Evolutionary conservation across 2,888 invertebrate genomes (phyloP).

Genomic region (Alloplasta piceator): DNA sequence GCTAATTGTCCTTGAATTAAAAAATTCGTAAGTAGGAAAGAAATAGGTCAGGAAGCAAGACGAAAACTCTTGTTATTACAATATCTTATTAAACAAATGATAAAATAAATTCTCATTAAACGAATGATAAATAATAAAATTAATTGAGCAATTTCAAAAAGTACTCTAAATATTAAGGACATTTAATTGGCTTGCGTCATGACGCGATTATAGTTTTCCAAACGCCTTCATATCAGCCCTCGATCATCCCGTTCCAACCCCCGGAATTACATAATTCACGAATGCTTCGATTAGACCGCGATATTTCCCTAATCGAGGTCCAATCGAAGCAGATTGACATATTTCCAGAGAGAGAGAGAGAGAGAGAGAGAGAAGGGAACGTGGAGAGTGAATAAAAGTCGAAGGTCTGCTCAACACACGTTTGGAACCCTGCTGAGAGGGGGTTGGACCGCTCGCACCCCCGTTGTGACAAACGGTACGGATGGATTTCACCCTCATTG

Average conservation of each 20-base stretch:
- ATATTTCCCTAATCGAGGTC: constrained; percentile 55
- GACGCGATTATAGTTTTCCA: too few relatives aligned
- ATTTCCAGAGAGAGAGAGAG: constrained; percentile 34
- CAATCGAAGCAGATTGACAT: constrained; percentile 66
- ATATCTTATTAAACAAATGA: too few relatives aligned
- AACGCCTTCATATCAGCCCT: not conserved
- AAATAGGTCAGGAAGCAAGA: too few relatives aligned
- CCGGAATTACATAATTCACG: constrained; percentile 53
- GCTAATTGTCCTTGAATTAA: too few relatives aligned
- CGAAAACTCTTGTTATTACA: too few relatives aligned
- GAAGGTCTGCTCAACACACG: constrained; percentile 64
- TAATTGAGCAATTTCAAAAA: too few relatives aligned
- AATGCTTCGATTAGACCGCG: constrained; percentile 35
- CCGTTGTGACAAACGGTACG: constrained; percentile 71
- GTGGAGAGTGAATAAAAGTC: constrained; percentile 31
- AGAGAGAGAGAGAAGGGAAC: constrained; percentile 6
- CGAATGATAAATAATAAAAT: too few relatives aligned
- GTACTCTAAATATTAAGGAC: too few relatives aligned
- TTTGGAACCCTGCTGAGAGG: constrained; percentile 60
- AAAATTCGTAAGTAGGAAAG: too few relatives aligned
- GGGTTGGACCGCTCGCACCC: constrained; percentile 60
- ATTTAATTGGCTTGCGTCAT: too few relatives aligned
- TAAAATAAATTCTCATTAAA: too few relatives aligned
- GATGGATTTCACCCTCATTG: constrained; percentile 73
- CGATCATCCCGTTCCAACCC: constrained; percentile 7